Evolutionary conservation across 2,888 invertebrate species (phyloP), one percentile per base, ranked within the genome.

Genomic region (Laothoe populi): DNA sequence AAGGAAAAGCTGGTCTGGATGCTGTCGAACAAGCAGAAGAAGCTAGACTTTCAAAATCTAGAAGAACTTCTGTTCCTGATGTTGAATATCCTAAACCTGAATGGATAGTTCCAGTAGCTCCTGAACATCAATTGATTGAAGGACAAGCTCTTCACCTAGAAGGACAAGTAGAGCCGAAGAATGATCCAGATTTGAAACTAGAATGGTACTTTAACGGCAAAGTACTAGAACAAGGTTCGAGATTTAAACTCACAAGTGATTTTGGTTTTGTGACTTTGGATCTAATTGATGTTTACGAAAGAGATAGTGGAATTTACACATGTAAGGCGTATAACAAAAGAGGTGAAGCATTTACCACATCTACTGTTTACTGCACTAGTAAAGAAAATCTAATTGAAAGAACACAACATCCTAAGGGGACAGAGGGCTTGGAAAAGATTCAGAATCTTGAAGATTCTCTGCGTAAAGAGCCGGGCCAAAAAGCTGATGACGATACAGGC

Each of bases 231-330:
- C 96, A 97, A 81, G 98, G 96, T 64, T 96, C 98, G 2, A 94
- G 98, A 69, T 98, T 98, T 85, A 98, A 98, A 84, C 95, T 98
- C 82, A 97, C 97, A 0, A 97, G 96, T 80, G 99, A 99, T 81
- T 99, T 99, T 84, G 99, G 99, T 60, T 99, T 98, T 82, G 99
- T 99, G 4, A 98, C 98, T 3, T 93, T 99, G 72, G 99, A 99
- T 84, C 93, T 99, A 59, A 96, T 95, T 23, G 98, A 98, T 82
- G 97, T 97, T 0, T 98, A 98, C 81, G 97, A 97, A 79, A 95
- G 98, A 74, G 99, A 99, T 84, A 98, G 98, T 84, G 98, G 99
- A 68, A 96, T 98, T 72, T 98, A 98, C 81, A 98, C 98, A 0
- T 97, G 97, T 88, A 97, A 98, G 80, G 98, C 98, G 13, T 96